A percentile compares a stretch with the other conserved stretches of the same genome.
Evolutionary conservation across 1,140 invertebrate genomes (phyloP).

Genomic region (Musca vetustissima): DNA sequence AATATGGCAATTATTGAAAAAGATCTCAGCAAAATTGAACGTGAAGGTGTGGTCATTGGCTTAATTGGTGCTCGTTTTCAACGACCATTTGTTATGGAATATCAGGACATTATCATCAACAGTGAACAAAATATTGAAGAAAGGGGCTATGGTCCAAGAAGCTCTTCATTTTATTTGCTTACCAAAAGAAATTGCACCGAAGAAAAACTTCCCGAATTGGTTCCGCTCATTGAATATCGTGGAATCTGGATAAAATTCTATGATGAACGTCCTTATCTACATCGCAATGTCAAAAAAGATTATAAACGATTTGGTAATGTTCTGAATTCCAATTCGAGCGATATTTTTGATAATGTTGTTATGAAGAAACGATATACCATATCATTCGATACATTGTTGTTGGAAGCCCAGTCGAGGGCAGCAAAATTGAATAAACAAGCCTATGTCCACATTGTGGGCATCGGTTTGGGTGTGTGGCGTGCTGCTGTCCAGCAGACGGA

Average conservation of each 20-base stretch:
- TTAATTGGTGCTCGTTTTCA: constrained; percentile 59
- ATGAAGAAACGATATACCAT: constrained; percentile 34
- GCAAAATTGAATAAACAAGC: constrained; percentile 20
- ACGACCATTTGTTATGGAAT: constrained; percentile 60
- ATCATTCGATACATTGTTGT: constrained; percentile 28
- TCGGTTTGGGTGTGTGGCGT: constrained; percentile 33
- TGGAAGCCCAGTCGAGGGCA: constrained; percentile 29
- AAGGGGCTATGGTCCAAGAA: constrained; percentile 55
- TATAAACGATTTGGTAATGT: constrained; percentile 30
- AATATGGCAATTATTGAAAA: constrained; percentile 59
- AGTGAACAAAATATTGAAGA: constrained; percentile 58
- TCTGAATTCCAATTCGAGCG: neutral
- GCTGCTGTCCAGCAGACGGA: constrained; percentile 32
- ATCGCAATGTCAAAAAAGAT: constrained; percentile 5
- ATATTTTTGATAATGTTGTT: constrained; percentile 31
- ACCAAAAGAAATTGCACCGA: no score
- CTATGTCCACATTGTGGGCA: constrained; percentile 33
- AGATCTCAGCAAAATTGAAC: constrained; percentile 35
- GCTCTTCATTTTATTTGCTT: no score
- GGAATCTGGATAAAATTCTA: constrained; percentile 26
- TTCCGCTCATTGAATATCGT: constrained; percentile 3
- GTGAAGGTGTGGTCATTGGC: constrained; percentile 49
- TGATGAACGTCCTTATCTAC: constrained; percentile 12
- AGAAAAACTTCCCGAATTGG: no score
- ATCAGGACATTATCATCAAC: constrained; percentile 61